Evolutionary conservation across 2,888 invertebrate genomes (phyloP).

Genomic region (Myathropa florea): DNA sequence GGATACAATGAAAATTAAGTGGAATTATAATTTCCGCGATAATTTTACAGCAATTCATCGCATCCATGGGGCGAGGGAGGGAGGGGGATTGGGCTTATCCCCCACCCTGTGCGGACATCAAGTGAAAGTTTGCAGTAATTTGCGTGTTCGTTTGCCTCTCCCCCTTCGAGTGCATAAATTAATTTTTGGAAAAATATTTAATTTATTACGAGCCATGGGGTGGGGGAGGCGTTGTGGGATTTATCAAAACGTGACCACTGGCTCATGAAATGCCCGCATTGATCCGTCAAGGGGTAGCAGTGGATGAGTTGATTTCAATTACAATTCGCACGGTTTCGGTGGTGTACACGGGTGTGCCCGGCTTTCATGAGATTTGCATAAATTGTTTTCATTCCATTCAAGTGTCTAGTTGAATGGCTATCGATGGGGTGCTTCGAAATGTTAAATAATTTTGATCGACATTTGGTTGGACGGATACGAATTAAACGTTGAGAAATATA

Average conservation of each 20-base stretch:
- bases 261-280: slow-evolving; percentile 15
- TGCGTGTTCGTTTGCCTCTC: slow-evolving; percentile 12
- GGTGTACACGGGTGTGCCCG: neutral
- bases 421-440: no score
- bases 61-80: neutral
- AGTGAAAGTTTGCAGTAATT: slow-evolving; percentile 57
- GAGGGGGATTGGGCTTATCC: neutral
- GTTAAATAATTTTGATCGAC: no score
- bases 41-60: slow-evolving; percentile 55
- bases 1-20: slow-evolving; percentile 47
- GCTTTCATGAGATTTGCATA: neutral
- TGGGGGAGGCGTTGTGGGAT: neutral
- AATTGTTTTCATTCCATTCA: no score
- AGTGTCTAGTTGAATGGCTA: no score
- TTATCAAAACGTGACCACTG: slow-evolving; percentile 31
- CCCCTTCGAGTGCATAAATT: slow-evolving; percentile 35
- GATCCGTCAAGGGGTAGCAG: neutral
- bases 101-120: neutral
- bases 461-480: no score
- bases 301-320: slow-evolving; percentile 33
- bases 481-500: no score
- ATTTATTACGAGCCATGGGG: slow-evolving; percentile 34
- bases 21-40: slow-evolving; percentile 58
- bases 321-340: neutral
- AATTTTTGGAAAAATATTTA: slow-evolving; percentile 34